Conservation (phyloP, 2,113 vertebrate genomes). For the Progne subis region DNA sequence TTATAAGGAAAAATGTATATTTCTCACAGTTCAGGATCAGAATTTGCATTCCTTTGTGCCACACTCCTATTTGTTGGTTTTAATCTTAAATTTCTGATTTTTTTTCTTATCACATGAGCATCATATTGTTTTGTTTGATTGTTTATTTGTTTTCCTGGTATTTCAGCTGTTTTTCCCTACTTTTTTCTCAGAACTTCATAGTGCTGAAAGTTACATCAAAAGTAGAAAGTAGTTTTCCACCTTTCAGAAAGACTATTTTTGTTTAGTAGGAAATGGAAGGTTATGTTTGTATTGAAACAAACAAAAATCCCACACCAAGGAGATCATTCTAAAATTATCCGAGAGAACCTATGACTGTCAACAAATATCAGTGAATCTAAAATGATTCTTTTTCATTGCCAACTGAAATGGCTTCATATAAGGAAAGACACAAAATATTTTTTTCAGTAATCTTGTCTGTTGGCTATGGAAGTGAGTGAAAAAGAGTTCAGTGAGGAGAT, state of each 20-base stretch:
- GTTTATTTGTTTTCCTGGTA: neutral
- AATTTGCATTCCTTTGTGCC: neutral
- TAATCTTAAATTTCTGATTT: neutral
- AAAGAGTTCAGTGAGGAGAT: neutral
- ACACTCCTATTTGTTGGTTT: fast-evolving
- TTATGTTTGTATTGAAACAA: neutral
- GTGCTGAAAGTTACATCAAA: neutral
- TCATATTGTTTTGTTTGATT: neutral
- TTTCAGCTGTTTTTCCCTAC: neutral
- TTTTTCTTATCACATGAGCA: neutral
- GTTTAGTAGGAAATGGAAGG: neutral
- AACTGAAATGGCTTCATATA: neutral
- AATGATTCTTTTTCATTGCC: neutral
- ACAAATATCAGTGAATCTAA: neutral
- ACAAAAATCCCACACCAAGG: neutral
- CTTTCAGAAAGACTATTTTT: neutral
- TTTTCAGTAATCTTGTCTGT: neutral
- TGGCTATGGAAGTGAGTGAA: neutral
- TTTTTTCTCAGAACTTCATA: neutral
- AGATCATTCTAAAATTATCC: neutral
- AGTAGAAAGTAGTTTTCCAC: neutral
- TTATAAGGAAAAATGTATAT: fast-evolving
- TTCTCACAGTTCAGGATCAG: neutral
- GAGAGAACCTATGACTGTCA: neutral
- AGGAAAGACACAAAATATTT: neutral